phyloP scores from a whole-genome alignment of 1,140 invertebrate species.

The Trinorchestia longiramus region DNA sequence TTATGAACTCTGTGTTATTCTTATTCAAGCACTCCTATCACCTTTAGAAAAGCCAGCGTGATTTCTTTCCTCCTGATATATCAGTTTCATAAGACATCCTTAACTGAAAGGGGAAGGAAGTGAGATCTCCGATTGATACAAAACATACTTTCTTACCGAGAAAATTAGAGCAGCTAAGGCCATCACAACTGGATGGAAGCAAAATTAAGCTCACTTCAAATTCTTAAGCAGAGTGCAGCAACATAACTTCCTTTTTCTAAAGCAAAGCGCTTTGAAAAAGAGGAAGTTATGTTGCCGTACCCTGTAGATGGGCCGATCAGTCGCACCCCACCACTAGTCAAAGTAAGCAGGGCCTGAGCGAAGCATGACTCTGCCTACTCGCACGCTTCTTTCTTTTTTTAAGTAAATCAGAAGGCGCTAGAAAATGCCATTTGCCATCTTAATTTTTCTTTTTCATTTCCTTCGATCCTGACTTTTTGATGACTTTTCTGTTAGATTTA shows the following conservation, averaged over 20 bases:
- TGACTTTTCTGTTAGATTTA: not conserved
- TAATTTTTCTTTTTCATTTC: not conserved
- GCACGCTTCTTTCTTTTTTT: not conserved
- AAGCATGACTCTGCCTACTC: not conserved
- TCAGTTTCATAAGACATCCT: not conserved
- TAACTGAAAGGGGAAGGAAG: not conserved
- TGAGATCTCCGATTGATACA: not conserved
- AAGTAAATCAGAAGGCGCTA: not conserved
- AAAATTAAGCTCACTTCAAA: not conserved
- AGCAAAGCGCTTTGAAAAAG: too few relatives aligned
- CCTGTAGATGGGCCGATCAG: not conserved
- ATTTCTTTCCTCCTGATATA: not conserved
- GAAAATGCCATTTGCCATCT: not conserved
- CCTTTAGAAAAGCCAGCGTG: not conserved
- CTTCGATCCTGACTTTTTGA: not conserved
- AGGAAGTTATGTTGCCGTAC: too few relatives aligned
- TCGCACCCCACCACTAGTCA: not conserved
- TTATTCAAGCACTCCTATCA: not conserved
- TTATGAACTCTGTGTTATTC: not conserved
- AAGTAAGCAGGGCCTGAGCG: not conserved
- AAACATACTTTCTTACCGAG: not conserved
- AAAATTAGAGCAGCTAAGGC: not conserved
- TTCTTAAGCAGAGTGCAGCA: not conserved
- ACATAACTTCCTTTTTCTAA: too few relatives aligned
- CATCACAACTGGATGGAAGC: not conserved